Conservation (phyloP, 2,888 invertebrate species). For the Prenolepis imparis region DNA sequence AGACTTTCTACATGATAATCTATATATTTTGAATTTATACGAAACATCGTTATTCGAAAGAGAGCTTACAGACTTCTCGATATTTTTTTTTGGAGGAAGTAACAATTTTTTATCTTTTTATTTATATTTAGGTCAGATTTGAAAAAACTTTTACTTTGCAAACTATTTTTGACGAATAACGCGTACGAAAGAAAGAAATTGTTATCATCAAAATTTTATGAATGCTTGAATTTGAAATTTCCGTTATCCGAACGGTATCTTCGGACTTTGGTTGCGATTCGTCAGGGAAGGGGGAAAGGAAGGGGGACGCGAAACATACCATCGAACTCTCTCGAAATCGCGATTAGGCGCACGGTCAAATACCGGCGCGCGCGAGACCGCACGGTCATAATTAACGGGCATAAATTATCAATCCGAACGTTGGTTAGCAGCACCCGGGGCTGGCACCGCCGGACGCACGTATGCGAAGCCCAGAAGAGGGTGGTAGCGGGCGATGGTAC, state of each 20-base stretch:
- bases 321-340: slow-evolving; percentile 63
- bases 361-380: slow-evolving; percentile 79
- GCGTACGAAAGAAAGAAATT: neutral
- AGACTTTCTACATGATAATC: neutral
- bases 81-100: neutral
- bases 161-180: neutral
- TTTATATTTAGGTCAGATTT: neutral
- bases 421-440: slow-evolving; percentile 81
- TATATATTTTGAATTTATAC: neutral
- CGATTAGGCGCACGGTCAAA: slow-evolving; percentile 76
- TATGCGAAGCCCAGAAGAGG: slow-evolving; percentile 67
- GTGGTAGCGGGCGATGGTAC: slow-evolving; percentile 69
- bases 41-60: neutral
- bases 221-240: neutral
- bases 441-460: slow-evolving; percentile 73
- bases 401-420: slow-evolving; percentile 86
- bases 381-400: slow-evolving; percentile 85
- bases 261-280: slow-evolving; percentile 18
- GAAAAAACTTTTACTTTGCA: neutral
- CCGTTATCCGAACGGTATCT: neutral
- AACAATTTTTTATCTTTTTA: no score
- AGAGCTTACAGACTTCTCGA: neutral
- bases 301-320: slow-evolving; percentile 20
- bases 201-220: neutral
- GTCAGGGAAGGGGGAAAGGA: neutral